Evolutionary conservation across 2,113 vertebrate species (phyloP).

Genomic region (Siphamia tubifer): DNA sequence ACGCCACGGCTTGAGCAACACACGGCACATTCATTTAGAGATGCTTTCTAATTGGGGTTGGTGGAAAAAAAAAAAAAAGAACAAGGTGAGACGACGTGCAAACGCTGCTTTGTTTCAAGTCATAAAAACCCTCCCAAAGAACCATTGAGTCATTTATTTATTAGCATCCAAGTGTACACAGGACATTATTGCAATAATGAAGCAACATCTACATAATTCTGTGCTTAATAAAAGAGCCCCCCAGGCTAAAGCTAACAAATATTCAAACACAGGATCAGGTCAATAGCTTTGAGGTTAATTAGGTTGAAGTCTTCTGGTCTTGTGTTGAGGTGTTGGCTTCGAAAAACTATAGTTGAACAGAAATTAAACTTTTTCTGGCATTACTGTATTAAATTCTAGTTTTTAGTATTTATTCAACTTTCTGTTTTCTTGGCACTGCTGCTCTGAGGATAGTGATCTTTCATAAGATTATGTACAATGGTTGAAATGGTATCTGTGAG

Average conservation of each 20-base stretch:
- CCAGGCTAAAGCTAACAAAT: slow-evolving; percentile 42
- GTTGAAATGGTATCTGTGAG: not conserved
- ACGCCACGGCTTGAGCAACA: slow-evolving; percentile 42
- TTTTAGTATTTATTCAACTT: not conserved
- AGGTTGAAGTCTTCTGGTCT: slow-evolving; percentile 16
- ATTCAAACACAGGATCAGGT: slow-evolving; percentile 58
- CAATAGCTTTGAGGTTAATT: slow-evolving; percentile 57
- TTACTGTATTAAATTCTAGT: not conserved
- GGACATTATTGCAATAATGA: slow-evolving; percentile 65
- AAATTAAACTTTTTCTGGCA: not conserved
- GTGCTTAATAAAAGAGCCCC: slow-evolving; percentile 51
- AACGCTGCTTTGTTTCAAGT: slow-evolving; percentile 57
- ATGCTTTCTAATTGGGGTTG: slow-evolving; percentile 65
- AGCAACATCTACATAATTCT: slow-evolving; percentile 71
- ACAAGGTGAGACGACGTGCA: slow-evolving; percentile 33
- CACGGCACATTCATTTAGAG: slow-evolving; percentile 70
- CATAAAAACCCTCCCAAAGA: slow-evolving; percentile 10
- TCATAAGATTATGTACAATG: not conserved
- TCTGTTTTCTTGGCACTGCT: not conserved
- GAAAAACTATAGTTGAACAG: slow-evolving; percentile 3
- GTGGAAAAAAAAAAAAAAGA: too few relatives aligned
- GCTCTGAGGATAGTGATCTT: not conserved
- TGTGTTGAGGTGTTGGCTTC: slow-evolving; percentile 14
- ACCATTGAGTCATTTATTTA: slow-evolving; percentile 61
- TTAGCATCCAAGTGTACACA: slow-evolving; percentile 50